phyloP scores from a whole-genome alignment of 2,113 vertebrate species.

The Trematomus loennbergii region DNA sequence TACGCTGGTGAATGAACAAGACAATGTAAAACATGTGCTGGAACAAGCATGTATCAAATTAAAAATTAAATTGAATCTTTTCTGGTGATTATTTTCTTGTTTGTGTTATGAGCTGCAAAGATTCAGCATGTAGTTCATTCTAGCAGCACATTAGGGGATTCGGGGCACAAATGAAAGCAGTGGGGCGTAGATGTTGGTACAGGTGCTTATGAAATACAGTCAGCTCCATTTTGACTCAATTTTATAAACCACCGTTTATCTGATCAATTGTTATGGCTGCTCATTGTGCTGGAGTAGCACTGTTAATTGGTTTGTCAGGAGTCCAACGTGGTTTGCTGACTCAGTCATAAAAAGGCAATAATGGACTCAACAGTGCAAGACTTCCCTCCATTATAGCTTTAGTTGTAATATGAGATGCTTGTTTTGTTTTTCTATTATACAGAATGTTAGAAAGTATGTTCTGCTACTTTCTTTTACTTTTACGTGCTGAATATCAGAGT shows the following conservation, averaged over 20 bases:
- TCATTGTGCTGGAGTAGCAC: slow-evolving; percentile 57
- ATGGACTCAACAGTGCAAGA: slow-evolving; percentile 47
- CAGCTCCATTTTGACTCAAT: slow-evolving; percentile 29
- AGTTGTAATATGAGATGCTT: slow-evolving; percentile 36
- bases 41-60: slow-evolving; percentile 49
- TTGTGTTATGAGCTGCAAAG: slow-evolving; percentile 11
- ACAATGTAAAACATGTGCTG: slow-evolving; percentile 63
- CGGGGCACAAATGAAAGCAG: background rate
- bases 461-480: slow-evolving; percentile 27
- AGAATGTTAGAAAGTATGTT: slow-evolving; percentile 21
- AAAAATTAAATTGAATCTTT: slow-evolving; percentile 45
- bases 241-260: slow-evolving; percentile 50
- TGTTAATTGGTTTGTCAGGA: slow-evolving; percentile 72
- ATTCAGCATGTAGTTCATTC: background rate
- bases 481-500: background rate
- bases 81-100: slow-evolving; percentile 44
- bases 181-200: background rate
- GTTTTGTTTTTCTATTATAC: slow-evolving; percentile 43
- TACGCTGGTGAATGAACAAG: slow-evolving; percentile 50
- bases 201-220: slow-evolving; percentile 39
- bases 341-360: slow-evolving; percentile 62
- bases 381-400: slow-evolving; percentile 49
- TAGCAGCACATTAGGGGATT: background rate
- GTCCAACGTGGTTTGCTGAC: slow-evolving; percentile 67
- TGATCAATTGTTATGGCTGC: slow-evolving; percentile 58